Evolutionary conservation across 2,888 invertebrate genomes (phyloP), one percentile per base, ranked within the genome.

Genomic region (Lycophotia porphyrea): DNA sequence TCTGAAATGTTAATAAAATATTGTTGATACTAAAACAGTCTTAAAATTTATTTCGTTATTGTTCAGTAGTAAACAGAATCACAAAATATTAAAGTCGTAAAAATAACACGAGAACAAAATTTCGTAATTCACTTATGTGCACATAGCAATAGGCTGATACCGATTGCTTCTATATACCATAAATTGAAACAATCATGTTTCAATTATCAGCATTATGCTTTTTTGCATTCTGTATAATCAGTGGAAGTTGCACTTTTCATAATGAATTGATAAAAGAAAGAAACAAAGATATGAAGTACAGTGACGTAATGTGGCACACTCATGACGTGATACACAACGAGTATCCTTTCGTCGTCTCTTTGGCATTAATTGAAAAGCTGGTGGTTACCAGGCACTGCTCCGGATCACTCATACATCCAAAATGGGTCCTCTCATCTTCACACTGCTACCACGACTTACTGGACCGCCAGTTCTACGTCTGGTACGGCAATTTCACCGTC

Each of bases 391-490:
- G 76, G 18, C 82, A 80, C n/a, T 82, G 84, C 31, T 67, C 81
- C 4, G 82, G 82, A 0, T 76, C 82, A 0, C 36, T 84, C 31
- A 60, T 82, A 60, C 52, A n/a, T 3, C n/a, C 24, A 2, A 67
- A 24, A 47, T 82, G 85, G 81, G 73, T 81, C 13, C 72, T 84
- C 7, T 84, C 82, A 8, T 42, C 81, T 34, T n/a, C 85, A 1
- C 52, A 76, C 42, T 81, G 85, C 21, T 84, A 61, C 60, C 55
- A 84, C 64, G 73, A 76, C 4, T 24, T 84, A 42, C 42, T 60
- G 0, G 60, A 81, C 9, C 70, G 27, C 7, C 68, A 73, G 24
- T 76, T 81, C 61, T 73, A 68, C n/a, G 61, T 73, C 2, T 84
- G 85, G 85, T 84, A 84, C 13, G 72, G 55, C 1, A 84, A 82